Evolutionary conservation across 1,140 invertebrate species (phyloP), one percentile per base, ranked within the genome.

Genomic region (Temnothorax longispinosus): DNA sequence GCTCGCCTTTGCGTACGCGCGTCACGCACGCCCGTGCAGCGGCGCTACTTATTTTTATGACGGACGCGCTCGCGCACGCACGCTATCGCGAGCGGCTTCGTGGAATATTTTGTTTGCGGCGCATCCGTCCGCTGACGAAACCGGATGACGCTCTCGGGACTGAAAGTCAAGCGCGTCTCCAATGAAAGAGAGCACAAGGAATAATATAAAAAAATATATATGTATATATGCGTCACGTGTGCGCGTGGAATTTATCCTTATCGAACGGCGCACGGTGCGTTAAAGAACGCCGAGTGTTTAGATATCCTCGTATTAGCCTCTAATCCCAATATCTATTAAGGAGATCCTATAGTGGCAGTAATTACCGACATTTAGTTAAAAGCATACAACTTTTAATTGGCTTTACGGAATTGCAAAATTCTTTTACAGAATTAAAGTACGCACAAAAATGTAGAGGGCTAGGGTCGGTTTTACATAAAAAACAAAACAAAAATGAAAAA

Each of bases 61-160:
- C 71, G 60, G 32, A 62, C 67, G 56, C 71, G 41, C 67, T 44
- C 80, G 67, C 54, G 69, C 62, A 75, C 27, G 35, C 82, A 64
- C 58, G 85, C 86, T 89, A 89, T 89, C 88, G 60, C 50, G 80
- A 54, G 38, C 47, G 75, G 86, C 75, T 90, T 90, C 88, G 89
- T 88, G 89, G 89, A 90, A 90, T 88, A 90, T 90, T 90, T 88
- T 78, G 86, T 88, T 86, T 85, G 64, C 58, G 41, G 52, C 86
- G 89, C 88, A 90, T 90, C 89, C 88, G 89, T 85, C 64, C 89
- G 89, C 76, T 90, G 88, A 90, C 86, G 89, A 90, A 90, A 90
- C 89, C 89, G 89, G 89, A 90, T 90, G 89, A 90, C 89, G 86
- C 50, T 78, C 56, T 77, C 56, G 67, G 52, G 64, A 77, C 72